These are phyloP conservation scores for Phalera bucephala DNA, from an alignment of 2,888 invertebrate species.

Conservation along the genomic window DNA sequence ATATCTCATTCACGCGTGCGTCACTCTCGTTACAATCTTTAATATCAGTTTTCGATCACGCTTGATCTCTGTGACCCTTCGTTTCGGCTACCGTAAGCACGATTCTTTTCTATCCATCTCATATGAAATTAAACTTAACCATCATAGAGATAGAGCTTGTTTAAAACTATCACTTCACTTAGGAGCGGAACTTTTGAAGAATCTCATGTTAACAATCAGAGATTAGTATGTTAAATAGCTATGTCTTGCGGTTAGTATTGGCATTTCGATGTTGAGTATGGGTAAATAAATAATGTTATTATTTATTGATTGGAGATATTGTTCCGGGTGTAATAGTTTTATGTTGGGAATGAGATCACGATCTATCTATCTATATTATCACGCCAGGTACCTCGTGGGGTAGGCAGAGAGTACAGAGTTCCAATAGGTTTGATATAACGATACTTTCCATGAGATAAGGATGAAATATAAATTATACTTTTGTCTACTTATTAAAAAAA, in stretches of 20 bases:
- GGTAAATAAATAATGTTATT: conserved; percentile 35
- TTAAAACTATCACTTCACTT: conserved; percentile 10
- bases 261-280: conserved; percentile 42
- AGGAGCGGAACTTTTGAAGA: conserved; percentile 56
- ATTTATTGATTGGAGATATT: conserved; percentile 25
- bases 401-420: no score
- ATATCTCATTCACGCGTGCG: conserved; percentile 79
- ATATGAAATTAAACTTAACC: conserved; percentile 38
- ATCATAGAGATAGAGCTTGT: conserved; percentile 27
- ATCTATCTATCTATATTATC: conserved; percentile 10
- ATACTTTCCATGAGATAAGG: no score
- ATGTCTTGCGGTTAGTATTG: conserved; percentile 44
- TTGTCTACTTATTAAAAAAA: no score
- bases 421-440: no score
- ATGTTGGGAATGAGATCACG: conserved; percentile 17
- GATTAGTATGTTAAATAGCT: conserved; percentile 70
- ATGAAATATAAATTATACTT: no score
- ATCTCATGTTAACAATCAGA: conserved; percentile 71
- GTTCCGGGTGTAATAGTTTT: conserved; percentile 8
- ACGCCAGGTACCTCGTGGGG: no score
- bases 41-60: conserved; percentile 79
- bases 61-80: conserved; percentile 77
- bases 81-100: conserved; percentile 79
- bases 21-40: conserved; percentile 70
- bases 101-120: conserved; percentile 46